A percentile compares a stretch with the other conserved stretches of the same genome.
These are phyloP conservation scores for Marronus borbonicus DNA, from an alignment of 2,888 invertebrate species.

Conservation along the genomic window DNA sequence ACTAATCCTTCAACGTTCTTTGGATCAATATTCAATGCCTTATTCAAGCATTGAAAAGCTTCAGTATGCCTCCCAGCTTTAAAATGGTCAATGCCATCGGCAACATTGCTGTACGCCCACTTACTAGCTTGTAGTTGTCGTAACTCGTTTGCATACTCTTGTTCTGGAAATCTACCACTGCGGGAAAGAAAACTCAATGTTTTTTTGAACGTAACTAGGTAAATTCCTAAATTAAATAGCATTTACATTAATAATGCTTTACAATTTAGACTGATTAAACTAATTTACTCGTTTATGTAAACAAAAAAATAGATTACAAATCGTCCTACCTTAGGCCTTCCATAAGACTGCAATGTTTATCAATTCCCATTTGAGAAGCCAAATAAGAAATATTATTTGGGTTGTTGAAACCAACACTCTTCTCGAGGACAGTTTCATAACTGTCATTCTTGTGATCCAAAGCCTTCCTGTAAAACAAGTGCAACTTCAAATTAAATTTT, in stretches of 20 bases:
- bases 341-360: slow-evolving; percentile 81
- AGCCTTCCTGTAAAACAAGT: slow-evolving; percentile 77
- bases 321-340: slow-evolving; percentile 77
- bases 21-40: slow-evolving; percentile 92
- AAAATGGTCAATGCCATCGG: slow-evolving; percentile 96
- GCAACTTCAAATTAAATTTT: slow-evolving; percentile 47
- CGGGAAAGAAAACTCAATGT: neutral
- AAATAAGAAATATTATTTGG: slow-evolving; percentile 90
- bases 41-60: slow-evolving; percentile 95
- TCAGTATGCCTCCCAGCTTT: slow-evolving; percentile 94
- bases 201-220: too few relatives aligned
- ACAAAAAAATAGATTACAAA: neutral
- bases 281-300: too few relatives aligned
- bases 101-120: slow-evolving; percentile 93
- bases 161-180: slow-evolving; percentile 83
- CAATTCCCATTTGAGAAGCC: slow-evolving; percentile 82
- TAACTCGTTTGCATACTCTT: slow-evolving; percentile 88
- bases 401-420: slow-evolving; percentile 90
- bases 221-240: too few relatives aligned
- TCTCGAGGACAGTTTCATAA: slow-evolving; percentile 87
- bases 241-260: too few relatives aligned
- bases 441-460: slow-evolving; percentile 85
- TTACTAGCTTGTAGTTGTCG: slow-evolving; percentile 93
- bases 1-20: slow-evolving; percentile 94
- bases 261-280: too few relatives aligned